Conservation (phyloP, 2,888 invertebrate species). For the Ommatoiulus sabulosus region DNA sequence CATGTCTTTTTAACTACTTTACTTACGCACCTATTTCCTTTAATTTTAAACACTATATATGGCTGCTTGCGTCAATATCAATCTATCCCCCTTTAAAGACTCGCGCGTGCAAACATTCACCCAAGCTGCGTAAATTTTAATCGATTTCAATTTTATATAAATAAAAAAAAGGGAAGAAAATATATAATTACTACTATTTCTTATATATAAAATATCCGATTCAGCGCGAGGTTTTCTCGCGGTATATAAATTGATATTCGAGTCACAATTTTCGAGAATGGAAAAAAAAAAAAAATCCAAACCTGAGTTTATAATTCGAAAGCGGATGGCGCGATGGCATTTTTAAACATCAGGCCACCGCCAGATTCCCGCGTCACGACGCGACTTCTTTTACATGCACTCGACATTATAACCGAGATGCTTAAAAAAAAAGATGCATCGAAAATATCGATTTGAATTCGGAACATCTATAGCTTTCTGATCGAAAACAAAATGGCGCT, state of each 20-base stretch:
- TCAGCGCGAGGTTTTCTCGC: not conserved
- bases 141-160: slow-evolving; percentile 36
- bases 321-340: not conserved
- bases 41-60: no score
- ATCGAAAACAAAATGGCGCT: not conserved
- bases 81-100: not conserved
- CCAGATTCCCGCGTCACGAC: slow-evolving; percentile 6
- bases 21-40: no score
- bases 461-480: not conserved
- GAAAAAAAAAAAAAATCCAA: not conserved
- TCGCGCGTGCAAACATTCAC: not conserved
- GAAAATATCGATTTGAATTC: not conserved
- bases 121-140: not conserved
- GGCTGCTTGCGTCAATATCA: no score
- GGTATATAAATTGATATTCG: not conserved
- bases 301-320: not conserved
- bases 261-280: not conserved
- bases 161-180: not conserved
- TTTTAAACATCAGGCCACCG: slow-evolving; percentile 2
- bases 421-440: slow-evolving; percentile 4
- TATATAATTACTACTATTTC: not conserved
- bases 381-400: not conserved
- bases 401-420: not conserved
- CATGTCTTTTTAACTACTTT: no score
- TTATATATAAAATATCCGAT: not conserved